Conservation (phyloP, 2,888 invertebrate genomes). For the Exocentrus adspersus region DNA sequence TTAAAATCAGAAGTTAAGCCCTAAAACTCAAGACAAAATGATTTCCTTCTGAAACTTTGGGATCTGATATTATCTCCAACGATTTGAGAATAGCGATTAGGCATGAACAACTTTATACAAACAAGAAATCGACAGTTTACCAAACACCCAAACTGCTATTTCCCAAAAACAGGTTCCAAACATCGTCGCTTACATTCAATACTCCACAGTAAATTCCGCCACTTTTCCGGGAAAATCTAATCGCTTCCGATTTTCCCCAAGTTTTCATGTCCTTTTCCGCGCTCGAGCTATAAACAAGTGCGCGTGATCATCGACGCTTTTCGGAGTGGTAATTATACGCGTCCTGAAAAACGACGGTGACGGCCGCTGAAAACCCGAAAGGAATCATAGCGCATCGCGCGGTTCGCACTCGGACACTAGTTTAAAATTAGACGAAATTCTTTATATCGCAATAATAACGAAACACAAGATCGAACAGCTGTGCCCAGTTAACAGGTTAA, state of each 20-base stretch:
- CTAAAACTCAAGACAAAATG: too few relatives aligned
- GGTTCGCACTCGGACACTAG: slow-evolving; percentile 42
- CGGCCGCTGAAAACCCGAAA: slow-evolving; percentile 39
- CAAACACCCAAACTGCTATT: too few relatives aligned
- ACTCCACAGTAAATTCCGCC: not conserved
- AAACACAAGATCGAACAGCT: slow-evolving; percentile 43
- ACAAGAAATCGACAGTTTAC: too few relatives aligned
- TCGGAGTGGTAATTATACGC: slow-evolving; percentile 19
- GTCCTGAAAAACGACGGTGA: slow-evolving; percentile 33
- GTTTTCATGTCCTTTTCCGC: not conserved
- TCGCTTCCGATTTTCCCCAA: not conserved
- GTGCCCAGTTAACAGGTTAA: slow-evolving; percentile 28
- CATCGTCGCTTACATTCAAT: not conserved
- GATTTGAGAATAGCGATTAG: too few relatives aligned
- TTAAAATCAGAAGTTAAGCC: too few relatives aligned
- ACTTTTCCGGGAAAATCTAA: slow-evolving; percentile 1
- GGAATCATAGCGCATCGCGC: slow-evolving; percentile 40
- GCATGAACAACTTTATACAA: too few relatives aligned
- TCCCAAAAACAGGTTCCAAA: too few relatives aligned
- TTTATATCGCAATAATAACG: slow-evolving; percentile 40
- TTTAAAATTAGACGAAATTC: slow-evolving; percentile 60
- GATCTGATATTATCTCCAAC: too few relatives aligned
- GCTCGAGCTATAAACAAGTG: slow-evolving; percentile 21
- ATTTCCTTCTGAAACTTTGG: too few relatives aligned
- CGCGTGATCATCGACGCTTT: slow-evolving; percentile 15